Conservation (phyloP, 2,888 invertebrate species). For the Anthoptus insignis region DNA sequence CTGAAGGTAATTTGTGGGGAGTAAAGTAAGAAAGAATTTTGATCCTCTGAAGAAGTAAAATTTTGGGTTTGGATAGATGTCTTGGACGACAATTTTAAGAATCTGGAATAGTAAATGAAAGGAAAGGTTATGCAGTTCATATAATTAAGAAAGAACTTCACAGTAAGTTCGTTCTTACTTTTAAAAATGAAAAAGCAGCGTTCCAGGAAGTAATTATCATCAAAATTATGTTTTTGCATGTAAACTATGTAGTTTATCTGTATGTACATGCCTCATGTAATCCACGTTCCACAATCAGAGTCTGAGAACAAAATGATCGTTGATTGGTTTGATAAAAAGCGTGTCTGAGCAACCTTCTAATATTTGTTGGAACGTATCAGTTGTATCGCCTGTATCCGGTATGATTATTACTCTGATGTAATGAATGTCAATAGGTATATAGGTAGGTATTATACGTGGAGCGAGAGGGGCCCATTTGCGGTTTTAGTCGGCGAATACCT, state of each 20-base stretch:
- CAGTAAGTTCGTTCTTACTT: no score
- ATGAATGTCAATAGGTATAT: conserved; percentile 62
- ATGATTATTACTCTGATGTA: conserved; percentile 70
- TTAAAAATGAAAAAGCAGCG: background rate
- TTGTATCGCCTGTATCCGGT: conserved; percentile 71
- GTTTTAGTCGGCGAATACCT: conserved; percentile 25
- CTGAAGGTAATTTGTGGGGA: no score
- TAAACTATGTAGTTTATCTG: background rate
- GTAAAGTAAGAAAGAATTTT: no score
- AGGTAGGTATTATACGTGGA: conserved; percentile 46
- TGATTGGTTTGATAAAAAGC: conserved; percentile 56
- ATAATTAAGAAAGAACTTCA: no score
- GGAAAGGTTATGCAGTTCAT: no score
- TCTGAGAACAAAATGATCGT: conserved; percentile 36
- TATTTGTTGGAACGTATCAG: conserved; percentile 62
- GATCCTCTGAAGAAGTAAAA: no score
- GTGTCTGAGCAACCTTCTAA: conserved; percentile 66
- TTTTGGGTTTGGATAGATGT: no score
- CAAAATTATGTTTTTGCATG: background rate
- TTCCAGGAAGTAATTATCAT: conserved; percentile 2
- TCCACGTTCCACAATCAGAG: conserved; percentile 14
- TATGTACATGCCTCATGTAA: background rate
- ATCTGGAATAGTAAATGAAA: no score
- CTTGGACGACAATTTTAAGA: no score
- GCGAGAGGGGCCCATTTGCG: conserved; percentile 55